Evolutionary conservation across 2,888 invertebrate species (phyloP), one percentile per base, ranked within the genome.

Genomic region (Dicyrtomina minuta): DNA sequence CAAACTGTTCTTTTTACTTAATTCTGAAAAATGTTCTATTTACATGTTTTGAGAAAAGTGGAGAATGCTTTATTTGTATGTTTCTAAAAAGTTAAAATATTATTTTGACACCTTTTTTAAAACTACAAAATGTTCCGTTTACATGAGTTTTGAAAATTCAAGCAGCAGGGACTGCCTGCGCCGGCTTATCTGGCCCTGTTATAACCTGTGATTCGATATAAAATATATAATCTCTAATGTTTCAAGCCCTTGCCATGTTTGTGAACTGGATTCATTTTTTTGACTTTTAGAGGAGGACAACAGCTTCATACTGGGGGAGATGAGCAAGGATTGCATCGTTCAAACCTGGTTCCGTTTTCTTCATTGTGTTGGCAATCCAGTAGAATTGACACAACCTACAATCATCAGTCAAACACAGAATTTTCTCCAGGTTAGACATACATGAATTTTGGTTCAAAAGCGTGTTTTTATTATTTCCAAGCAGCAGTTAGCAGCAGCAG

Each of bases 321-420:
- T 96, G 91, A 87, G 88, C 53, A 88, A 91, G 72, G 93, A 95
- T 81, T 93, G 93, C 72, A 89, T 96, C 46, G 91, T 93, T 70
- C 97, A 98, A 84, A 90, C 92, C 79, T 97, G 97, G 97, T 97
- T 94, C 83, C 87, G 97, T 71, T 90, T 97, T 80, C 84, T 97
- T 71, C 93, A 96, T 80, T 92, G 93, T 46, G 89, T 97, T 73
- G 96, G 96, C 39, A 96, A 96, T 83, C 97, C 97, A 0, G 94
- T 93, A 0, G 93, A 94, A 79, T 85, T 98, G 72, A 93, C 93
- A 79, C 88, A 91, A 46, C 93, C 94, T 0, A 89, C 91, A 78
- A 90, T 87, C 73, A 85, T 87, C 64, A 86, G 87, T 77, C 88
- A 89, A 80, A 89, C 89, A 0, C 89, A 88, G 70, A 88, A 88